A percentile compares a stretch with the other conserved stretches of the same genome.
Evolutionary conservation across 2,797 vertebrate species (phyloP).

Genomic region (Karalla daura): DNA sequence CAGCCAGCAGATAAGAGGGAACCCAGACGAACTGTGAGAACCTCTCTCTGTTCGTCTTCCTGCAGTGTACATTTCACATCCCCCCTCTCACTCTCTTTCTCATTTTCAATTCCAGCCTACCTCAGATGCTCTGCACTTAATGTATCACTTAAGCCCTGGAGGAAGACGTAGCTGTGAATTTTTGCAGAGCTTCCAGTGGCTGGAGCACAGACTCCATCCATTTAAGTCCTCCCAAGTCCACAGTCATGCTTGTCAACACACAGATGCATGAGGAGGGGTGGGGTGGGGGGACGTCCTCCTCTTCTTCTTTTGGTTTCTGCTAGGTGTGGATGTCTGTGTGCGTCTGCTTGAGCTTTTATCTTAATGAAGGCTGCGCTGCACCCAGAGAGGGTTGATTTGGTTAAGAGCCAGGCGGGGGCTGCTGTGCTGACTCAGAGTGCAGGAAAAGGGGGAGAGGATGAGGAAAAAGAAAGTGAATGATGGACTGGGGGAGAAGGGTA

Average conservation of each 20-base stretch:
- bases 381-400: constrained; percentile 68
- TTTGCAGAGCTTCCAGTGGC: constrained; percentile 68
- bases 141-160: constrained; percentile 34
- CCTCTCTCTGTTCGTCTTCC: constrained; percentile 18
- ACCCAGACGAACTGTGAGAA: constrained; percentile 8
- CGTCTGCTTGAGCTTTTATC: constrained; percentile 74
- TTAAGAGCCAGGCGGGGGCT: constrained; percentile 62
- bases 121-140: constrained; percentile 13
- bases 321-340: constrained; percentile 29
- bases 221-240: constrained; percentile 65
- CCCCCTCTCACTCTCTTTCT: neutral
- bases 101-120: constrained; percentile 26
- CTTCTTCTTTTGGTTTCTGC: constrained; percentile 20
- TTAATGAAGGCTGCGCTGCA: constrained; percentile 76
- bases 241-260: constrained; percentile 37
- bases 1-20: constrained; percentile 29
- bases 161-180: constrained; percentile 69
- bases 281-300: no score
- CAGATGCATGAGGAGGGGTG: constrained; percentile 14
- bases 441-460: constrained; percentile 45
- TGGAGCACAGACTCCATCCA: constrained; percentile 71
- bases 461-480: constrained; percentile 53
- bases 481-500: constrained; percentile 40
- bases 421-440: constrained; percentile 77
- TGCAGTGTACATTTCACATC: constrained; percentile 3